Conservation (phyloP, 2,113 vertebrate genomes). For the Larimichthys crocea region DNA sequence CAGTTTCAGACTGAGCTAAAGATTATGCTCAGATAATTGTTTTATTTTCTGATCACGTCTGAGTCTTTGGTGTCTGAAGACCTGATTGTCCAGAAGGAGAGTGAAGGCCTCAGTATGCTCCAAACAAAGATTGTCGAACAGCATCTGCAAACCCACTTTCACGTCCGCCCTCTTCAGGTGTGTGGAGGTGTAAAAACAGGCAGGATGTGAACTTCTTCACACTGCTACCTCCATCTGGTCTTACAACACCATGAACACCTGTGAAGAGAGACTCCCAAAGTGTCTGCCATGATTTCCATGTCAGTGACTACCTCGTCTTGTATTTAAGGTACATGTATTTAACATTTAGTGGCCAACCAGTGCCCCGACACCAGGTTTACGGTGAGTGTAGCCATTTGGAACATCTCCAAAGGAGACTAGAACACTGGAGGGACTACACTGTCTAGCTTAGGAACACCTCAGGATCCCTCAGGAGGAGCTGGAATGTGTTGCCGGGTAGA, state of each 20-base stretch:
- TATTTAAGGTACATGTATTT: no score
- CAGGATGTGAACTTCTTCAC: neutral
- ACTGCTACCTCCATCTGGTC: neutral
- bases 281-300: neutral
- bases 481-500: no score
- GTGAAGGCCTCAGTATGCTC: constrained; percentile 47
- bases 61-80: constrained; percentile 71
- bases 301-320: no score
- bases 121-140: constrained; percentile 11
- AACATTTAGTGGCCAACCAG: no score
- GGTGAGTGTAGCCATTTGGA: no score
- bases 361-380: no score
- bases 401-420: no score
- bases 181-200: neutral
- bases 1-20: constrained; percentile 38
- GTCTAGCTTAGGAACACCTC: no score
- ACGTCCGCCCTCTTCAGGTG: neutral
- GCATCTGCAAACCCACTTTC: neutral
- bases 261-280: neutral
- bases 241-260: neutral
- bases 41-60: constrained; percentile 17
- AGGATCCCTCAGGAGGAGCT: no score
- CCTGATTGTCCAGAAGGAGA: constrained; percentile 54
- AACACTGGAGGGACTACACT: no score
- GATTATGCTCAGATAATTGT: constrained; percentile 19